phyloP scores from a whole-genome alignment of 2,113 vertebrate genomes.

The Lepus timidus region DNA sequence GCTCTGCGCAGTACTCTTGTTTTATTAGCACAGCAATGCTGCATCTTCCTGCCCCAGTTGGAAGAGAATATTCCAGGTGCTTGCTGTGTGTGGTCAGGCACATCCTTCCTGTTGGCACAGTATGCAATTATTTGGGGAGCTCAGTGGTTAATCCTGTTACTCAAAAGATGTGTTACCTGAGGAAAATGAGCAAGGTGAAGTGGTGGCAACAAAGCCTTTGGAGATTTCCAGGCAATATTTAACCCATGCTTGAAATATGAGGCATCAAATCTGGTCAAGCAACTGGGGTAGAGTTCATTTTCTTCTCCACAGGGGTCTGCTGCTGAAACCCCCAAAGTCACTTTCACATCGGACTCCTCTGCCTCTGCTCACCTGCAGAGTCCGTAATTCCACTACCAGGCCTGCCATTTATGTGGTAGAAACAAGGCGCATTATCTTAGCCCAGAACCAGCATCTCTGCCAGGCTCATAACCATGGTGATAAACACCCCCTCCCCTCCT shows the following conservation, averaged over 20 bases:
- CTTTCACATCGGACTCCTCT: accelerated
- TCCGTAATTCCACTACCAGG: neutral
- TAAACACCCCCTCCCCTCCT: too few species aligned
- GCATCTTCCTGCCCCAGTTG: neutral
- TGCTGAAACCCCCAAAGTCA: too few species aligned
- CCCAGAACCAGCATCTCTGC: neutral
- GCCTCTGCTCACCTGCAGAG: neutral
- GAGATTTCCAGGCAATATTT: neutral
- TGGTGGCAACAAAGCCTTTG: neutral
- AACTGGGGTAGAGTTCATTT: too few species aligned
- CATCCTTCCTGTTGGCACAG: neutral
- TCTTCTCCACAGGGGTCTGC: neutral
- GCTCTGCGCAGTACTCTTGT: accelerated
- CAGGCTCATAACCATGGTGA: neutral
- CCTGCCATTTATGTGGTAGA: neutral
- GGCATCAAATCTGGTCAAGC: too few species aligned
- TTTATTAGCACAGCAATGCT: neutral
- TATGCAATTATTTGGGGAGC: neutral
- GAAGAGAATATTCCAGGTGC: neutral
- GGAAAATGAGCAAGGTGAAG: neutral
- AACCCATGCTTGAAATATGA: too few species aligned
- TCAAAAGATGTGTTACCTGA: neutral
- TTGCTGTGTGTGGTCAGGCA: neutral
- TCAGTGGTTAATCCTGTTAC: neutral
- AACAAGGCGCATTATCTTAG: neutral